These are phyloP conservation scores for Ophioderma brevispina DNA, from an alignment of 35 echinoderm and acorn worm genomes.

Conservation along the genomic window DNA sequence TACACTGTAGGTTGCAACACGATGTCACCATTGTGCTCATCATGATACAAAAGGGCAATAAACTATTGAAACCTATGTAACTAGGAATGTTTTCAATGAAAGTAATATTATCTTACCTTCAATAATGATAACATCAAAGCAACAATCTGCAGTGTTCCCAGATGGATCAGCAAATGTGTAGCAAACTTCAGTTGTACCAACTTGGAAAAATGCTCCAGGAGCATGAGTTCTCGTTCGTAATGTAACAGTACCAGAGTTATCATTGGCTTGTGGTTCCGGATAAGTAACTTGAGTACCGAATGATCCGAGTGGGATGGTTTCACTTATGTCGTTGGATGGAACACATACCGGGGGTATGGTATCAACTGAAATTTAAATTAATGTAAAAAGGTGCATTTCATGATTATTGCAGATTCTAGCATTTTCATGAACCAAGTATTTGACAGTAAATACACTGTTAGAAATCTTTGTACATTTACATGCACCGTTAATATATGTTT, in stretches of 20 bases:
- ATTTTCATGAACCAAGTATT: neutral
- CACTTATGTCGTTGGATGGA: neutral
- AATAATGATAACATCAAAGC: conserved; percentile 43
- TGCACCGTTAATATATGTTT: too few relatives aligned
- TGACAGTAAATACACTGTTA: too few relatives aligned
- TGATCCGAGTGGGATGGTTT: neutral
- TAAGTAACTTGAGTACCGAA: conserved; percentile 11
- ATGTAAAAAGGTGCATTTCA: too few relatives aligned
- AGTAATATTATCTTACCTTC: neutral
- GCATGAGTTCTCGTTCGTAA: neutral
- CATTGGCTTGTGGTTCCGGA: conserved; percentile 31
- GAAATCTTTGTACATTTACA: too few relatives aligned
- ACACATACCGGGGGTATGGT: neutral
- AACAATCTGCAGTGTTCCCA: conserved; percentile 3
- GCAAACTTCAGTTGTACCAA: conserved; percentile 19
- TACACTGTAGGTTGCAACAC: too few relatives aligned
- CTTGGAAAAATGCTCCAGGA: conserved; percentile 43
- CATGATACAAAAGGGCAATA: too few relatives aligned
- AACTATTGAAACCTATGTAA: too few relatives aligned
- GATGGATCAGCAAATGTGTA: conserved; percentile 52
- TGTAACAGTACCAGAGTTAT: conserved; percentile 52
- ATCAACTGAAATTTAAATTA: neutral
- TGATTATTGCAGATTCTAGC: too few relatives aligned
- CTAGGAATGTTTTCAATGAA: too few relatives aligned
- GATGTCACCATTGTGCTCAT: too few relatives aligned